These are phyloP conservation scores for Cavia aperea DNA, from an alignment of 2,113 vertebrate species.

Conservation along the genomic window DNA sequence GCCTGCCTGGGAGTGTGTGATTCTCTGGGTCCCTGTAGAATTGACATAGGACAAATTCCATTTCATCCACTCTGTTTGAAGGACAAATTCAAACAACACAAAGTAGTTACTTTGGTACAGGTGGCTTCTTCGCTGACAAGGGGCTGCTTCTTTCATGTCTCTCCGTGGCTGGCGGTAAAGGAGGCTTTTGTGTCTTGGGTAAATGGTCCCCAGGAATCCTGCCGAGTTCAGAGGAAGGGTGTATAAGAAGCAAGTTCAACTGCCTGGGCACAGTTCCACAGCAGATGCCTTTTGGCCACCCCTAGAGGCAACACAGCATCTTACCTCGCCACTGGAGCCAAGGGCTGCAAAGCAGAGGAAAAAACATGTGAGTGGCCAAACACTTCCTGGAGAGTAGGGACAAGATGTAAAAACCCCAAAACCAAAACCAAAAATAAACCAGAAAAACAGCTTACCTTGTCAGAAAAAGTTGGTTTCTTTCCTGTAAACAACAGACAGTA, in stretches of 20 bases:
- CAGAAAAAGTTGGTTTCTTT: constrained; percentile 70
- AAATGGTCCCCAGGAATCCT: constrained; percentile 74
- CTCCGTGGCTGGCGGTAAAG: constrained; percentile 72
- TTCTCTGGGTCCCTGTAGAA: fast-evolving
- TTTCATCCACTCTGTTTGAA: fast-evolving
- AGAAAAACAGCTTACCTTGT: constrained; percentile 72
- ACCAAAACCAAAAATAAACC: neutral
- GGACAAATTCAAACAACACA: neutral
- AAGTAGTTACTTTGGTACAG: constrained; percentile 56
- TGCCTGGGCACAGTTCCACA: fast-evolving
- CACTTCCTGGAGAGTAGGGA: neutral
- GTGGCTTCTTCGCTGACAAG: constrained; percentile 70
- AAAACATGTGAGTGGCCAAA: neutral
- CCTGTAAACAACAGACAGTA: constrained; percentile 65
- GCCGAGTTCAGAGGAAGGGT: constrained; percentile 28
- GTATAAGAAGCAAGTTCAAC: neutral
- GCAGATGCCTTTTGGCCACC: fast-evolving
- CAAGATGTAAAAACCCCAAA: neutral
- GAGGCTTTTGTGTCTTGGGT: constrained; percentile 81
- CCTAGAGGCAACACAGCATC: neutral
- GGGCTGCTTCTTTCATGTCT: constrained; percentile 75
- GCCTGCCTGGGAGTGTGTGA: fast-evolving
- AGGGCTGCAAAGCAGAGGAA: constrained; percentile 72
- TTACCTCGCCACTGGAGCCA: constrained; percentile 73
- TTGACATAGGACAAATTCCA: fast-evolving